Conservation (phyloP, 2,888 invertebrate genomes). For the Nasonia oneida region DNA sequence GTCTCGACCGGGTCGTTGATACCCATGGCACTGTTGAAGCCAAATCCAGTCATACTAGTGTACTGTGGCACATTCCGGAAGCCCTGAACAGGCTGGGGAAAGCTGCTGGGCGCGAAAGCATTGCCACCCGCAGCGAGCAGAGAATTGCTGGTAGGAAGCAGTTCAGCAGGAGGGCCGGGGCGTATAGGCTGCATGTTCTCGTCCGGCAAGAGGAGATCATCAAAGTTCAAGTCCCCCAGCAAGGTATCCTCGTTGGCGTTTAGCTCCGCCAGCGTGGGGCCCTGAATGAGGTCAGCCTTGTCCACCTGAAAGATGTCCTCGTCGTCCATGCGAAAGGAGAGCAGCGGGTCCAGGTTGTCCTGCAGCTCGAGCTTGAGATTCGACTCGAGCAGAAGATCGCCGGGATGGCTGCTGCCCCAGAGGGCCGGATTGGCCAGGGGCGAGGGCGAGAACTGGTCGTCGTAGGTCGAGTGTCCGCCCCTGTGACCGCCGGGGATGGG, state of each 20-base stretch:
- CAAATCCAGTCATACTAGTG: constrained; percentile 12
- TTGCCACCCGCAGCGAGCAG: constrained; percentile 66
- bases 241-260: constrained; percentile 92
- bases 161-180: constrained; percentile 60
- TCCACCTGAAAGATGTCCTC: constrained; percentile 95
- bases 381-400: constrained; percentile 66
- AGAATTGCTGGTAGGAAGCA: constrained; percentile 63
- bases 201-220: constrained; percentile 89
- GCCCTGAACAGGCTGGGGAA: constrained; percentile 72
- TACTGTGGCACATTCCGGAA: constrained; percentile 68
- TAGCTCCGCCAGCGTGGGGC: constrained; percentile 91
- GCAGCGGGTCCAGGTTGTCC: constrained; percentile 70
- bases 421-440: constrained; percentile 71
- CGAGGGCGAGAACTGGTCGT: constrained; percentile 77
- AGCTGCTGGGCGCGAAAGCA: constrained; percentile 74
- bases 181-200: constrained; percentile 79
- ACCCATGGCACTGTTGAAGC: constrained; percentile 69
- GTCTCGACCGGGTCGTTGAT: constrained; percentile 75
- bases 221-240: constrained; percentile 91
- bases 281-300: constrained; percentile 91
- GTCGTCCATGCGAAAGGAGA: constrained; percentile 89
- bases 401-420: constrained; percentile 80
- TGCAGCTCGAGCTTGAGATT: constrained; percentile 72
- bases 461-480: constrained; percentile 70
- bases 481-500: constrained; percentile 76